Evolutionary conservation across 2,888 invertebrate genomes (phyloP).

Genomic region (Epistrophe grossulariae): DNA sequence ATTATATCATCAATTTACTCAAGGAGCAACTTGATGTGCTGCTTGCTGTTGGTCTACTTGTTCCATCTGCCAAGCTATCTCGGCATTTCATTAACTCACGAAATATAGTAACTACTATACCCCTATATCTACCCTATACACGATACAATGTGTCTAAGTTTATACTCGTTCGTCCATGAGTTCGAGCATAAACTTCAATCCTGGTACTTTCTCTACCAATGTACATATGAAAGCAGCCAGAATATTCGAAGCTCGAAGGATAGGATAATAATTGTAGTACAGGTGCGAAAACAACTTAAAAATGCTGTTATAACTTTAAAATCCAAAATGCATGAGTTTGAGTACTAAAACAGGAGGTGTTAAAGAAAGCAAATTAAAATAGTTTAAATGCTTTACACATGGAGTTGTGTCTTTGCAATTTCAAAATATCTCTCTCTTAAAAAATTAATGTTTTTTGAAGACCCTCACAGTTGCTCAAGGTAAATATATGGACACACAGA

Average conservation of each 20-base stretch:
- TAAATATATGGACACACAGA: too few relatives aligned
- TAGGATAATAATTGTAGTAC: constrained; percentile 59
- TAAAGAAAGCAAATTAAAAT: constrained; percentile 41
- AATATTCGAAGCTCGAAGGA: constrained; percentile 19
- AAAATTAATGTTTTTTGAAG: neutral
- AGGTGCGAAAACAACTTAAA: constrained; percentile 60
- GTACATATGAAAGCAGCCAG: constrained; percentile 1
- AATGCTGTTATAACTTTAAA: constrained; percentile 51
- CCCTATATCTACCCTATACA: neutral
- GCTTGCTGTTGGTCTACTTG: constrained; percentile 23
- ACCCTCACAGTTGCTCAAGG: neutral
- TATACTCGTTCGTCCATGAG: constrained; percentile 41
- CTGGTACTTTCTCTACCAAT: constrained; percentile 22
- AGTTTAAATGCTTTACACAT: constrained; percentile 45
- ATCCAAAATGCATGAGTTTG: constrained; percentile 66
- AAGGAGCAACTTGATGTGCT: constrained; percentile 13
- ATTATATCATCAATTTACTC: constrained; percentile 20
- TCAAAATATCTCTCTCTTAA: neutral
- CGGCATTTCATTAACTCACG: constrained; percentile 61
- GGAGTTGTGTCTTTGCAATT: neutral
- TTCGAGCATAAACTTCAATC: constrained; percentile 59
- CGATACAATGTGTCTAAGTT: constrained; percentile 51
- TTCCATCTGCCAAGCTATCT: constrained; percentile 46
- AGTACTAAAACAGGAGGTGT: constrained; percentile 21
- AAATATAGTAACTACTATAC: neutral